A percentile compares a stretch with the other conserved stretches of the same genome.
phyloP scores from a whole-genome alignment of 2,113 vertebrate genomes.

The Synodontis membranacea region DNA sequence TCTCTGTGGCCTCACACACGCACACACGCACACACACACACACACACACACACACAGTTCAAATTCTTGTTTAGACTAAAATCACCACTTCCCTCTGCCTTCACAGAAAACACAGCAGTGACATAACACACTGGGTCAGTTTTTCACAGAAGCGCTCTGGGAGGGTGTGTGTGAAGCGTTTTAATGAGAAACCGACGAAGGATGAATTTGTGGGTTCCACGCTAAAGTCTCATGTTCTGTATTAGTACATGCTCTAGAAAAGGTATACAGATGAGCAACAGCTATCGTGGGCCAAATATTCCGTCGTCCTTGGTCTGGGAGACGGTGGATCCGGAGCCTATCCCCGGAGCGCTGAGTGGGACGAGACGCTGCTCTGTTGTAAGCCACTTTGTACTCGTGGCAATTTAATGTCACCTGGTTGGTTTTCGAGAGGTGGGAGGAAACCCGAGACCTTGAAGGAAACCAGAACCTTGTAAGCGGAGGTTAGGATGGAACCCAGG shows the following conservation, averaged over 20 bases:
- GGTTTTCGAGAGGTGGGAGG: not conserved
- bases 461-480: not conserved
- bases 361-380: not conserved
- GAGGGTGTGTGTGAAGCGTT: not conserved
- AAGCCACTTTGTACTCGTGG: not conserved
- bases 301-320: not conserved
- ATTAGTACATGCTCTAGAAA: not conserved
- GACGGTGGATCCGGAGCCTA: not conserved
- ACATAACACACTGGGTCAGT: not conserved
- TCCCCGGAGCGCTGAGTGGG: not conserved
- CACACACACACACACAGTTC: not conserved
- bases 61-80: not conserved
- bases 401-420: not conserved
- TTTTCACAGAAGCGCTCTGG: not conserved
- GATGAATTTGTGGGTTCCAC: not conserved
- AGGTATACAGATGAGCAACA: not conserved
- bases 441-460: not conserved
- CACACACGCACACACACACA: not conserved
- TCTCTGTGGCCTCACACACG: not conserved
- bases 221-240: not conserved
- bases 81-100: not conserved
- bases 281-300: not conserved
- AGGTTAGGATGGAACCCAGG: not conserved
- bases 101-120: not conserved
- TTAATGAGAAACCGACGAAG: not conserved